Conservation (phyloP, 2,888 invertebrate genomes). For the Drosophila koepferae region DNA sequence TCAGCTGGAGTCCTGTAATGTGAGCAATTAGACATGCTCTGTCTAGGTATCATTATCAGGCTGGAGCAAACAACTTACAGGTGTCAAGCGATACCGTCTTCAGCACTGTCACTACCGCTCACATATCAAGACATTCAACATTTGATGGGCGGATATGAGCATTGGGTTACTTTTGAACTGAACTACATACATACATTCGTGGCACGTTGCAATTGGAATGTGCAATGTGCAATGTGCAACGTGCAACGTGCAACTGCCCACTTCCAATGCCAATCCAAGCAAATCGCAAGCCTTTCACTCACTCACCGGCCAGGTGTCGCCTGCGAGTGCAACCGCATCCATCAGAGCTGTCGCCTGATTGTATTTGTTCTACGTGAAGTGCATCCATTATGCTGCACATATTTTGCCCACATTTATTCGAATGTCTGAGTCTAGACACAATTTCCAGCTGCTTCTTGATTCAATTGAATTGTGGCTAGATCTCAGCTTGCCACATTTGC, state of each 20-base stretch:
- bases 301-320: constrained; percentile 56
- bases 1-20: constrained; percentile 68
- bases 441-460: constrained; percentile 71
- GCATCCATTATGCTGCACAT: constrained; percentile 54
- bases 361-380: constrained; percentile 63
- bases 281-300: constrained; percentile 51
- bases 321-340: constrained; percentile 35
- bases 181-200: not conserved
- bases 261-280: not conserved
- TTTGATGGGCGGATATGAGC: constrained; percentile 67
- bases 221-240: constrained; percentile 1
- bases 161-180: constrained; percentile 46
- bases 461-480: constrained; percentile 55
- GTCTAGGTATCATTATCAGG: constrained; percentile 58
- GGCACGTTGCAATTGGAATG: constrained; percentile 6
- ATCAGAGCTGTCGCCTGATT: constrained; percentile 50
- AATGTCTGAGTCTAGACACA: constrained; percentile 50
- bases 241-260: not conserved
- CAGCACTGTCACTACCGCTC: constrained; percentile 41
- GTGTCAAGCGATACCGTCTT: constrained; percentile 59
- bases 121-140: constrained; percentile 35
- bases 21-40: constrained; percentile 64
- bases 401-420: constrained; percentile 43
- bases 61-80: constrained; percentile 48
- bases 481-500: constrained; percentile 44